A percentile compares a stretch with the other conserved stretches of the same genome.
These are phyloP conservation scores for Grantiella picta DNA, from an alignment of 2,113 vertebrate species.

Conservation along the genomic window DNA sequence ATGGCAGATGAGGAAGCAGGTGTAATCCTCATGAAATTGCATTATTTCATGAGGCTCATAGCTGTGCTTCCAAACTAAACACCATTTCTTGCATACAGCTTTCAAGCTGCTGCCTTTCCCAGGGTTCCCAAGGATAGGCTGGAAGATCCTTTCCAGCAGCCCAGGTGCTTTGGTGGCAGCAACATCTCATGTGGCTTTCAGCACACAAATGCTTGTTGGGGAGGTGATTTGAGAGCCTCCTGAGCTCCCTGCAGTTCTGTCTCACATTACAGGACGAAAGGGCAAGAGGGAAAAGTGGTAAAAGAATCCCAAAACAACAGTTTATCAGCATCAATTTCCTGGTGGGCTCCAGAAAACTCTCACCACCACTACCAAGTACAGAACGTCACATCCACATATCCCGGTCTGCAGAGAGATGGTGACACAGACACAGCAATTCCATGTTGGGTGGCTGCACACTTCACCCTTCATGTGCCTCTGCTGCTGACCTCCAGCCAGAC, in stretches of 20 bases:
- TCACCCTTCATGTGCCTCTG: background rate
- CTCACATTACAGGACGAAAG: background rate
- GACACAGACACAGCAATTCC: fast-evolving
- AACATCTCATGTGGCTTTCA: background rate
- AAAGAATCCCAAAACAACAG: background rate
- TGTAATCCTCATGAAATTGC: background rate
- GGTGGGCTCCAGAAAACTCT: background rate
- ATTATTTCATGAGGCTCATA: fast-evolving
- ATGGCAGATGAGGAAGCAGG: background rate
- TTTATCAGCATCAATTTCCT: background rate
- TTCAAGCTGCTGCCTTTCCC: background rate
- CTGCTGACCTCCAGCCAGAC: background rate
- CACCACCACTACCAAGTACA: background rate
- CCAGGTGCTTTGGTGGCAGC: background rate
- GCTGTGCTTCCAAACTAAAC: background rate
- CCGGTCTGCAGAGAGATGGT: fast-evolving
- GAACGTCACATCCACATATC: background rate
- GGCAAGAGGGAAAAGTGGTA: background rate
- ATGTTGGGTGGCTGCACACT: fast-evolving
- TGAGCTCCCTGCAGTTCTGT: background rate
- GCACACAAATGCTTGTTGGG: background rate
- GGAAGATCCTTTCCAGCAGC: background rate
- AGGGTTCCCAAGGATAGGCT: background rate
- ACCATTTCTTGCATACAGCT: background rate
- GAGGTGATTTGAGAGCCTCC: background rate